These are phyloP conservation scores for Melanaphis sacchari DNA, from an alignment of 1,140 invertebrate species.

Conservation along the genomic window DNA sequence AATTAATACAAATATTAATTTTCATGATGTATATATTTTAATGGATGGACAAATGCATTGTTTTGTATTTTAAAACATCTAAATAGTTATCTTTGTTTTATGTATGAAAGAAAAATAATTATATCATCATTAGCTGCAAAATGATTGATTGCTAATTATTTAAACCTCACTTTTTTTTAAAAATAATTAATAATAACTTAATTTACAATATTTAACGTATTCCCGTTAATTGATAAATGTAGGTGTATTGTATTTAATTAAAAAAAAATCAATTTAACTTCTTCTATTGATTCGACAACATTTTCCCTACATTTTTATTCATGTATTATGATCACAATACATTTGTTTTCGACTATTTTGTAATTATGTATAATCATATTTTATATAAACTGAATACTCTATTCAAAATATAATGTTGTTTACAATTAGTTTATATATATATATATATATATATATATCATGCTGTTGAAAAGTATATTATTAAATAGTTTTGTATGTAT, in stretches of 20 bases:
- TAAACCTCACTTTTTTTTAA: background rate
- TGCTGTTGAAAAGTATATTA: too few species aligned
- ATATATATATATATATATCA: too few species aligned
- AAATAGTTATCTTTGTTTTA: slow-evolving; percentile 5
- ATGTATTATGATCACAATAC: background rate
- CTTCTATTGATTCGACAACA: background rate
- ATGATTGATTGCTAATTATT: background rate
- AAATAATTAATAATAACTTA: background rate
- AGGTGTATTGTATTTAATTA: background rate
- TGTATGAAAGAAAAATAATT: slow-evolving; percentile 9
- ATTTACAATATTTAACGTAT: background rate
- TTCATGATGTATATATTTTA: background rate
- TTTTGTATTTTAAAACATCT: background rate
- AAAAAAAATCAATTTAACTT: background rate
- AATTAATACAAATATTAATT: background rate
- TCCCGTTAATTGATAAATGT: background rate
- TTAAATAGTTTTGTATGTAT: background rate
- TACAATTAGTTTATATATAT: too few species aligned
- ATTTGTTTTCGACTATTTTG: background rate
- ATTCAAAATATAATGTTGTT: background rate
- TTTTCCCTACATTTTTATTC: background rate
- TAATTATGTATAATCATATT: background rate
- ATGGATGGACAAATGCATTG: background rate
- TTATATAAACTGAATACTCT: background rate
- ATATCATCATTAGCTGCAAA: background rate